Percentiles rank a stretch among this genome's conserved stretches.
phyloP scores from a whole-genome alignment of 2,113 vertebrate genomes.

The Gopherus flavomarginatus region DNA sequence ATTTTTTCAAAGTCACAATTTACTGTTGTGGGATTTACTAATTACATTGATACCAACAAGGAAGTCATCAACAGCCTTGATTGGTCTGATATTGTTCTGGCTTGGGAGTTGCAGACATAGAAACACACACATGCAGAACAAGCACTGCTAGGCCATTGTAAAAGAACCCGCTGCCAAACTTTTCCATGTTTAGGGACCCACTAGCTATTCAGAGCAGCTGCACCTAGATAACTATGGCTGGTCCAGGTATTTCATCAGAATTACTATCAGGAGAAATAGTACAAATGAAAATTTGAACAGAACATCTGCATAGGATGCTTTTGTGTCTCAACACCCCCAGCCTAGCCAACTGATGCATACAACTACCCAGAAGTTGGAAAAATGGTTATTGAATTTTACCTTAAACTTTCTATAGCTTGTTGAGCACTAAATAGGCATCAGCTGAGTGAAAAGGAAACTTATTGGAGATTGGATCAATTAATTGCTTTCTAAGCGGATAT shows the following conservation, averaged over 20 bases:
- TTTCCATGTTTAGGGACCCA: background rate
- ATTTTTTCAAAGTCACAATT: background rate
- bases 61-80: background rate
- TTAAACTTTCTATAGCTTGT: conserved; percentile 29
- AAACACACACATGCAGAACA: background rate
- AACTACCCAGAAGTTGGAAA: background rate
- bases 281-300: background rate
- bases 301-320: background rate
- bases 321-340: background rate
- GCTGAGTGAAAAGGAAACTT: conserved; percentile 56
- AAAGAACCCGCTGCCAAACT: background rate
- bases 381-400: conserved; percentile 50
- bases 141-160: background rate
- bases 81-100: background rate
- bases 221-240: background rate
- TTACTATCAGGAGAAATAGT: background rate
- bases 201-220: background rate
- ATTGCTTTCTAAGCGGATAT: conserved; percentile 54
- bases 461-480: conserved; percentile 56
- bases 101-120: background rate
- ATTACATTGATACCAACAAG: background rate
- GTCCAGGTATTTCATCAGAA: background rate
- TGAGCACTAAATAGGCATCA: conserved; percentile 35
- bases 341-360: background rate
- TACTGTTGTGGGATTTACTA: background rate